These are phyloP conservation scores for Nebria ingens DNA, from an alignment of 1,140 invertebrate genomes.

Conservation along the genomic window DNA sequence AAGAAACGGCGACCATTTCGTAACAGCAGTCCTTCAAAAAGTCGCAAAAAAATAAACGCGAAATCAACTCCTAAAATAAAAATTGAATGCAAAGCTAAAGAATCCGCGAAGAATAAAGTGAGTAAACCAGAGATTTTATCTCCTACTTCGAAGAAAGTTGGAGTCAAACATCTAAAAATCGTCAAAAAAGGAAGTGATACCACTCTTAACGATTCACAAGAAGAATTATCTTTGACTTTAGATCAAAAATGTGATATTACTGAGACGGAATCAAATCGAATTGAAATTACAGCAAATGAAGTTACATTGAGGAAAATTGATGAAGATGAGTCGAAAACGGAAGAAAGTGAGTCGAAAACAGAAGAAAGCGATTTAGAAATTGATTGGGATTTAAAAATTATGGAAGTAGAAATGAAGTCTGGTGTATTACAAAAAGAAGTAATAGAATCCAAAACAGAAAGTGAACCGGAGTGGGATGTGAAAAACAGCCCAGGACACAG, in stretches of 20 bases:
- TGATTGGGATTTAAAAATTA: too few relatives aligned
- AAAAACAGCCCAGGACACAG: constrained; percentile 27
- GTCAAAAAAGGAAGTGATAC: not conserved
- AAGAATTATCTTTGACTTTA: not conserved
- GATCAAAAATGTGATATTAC: not conserved
- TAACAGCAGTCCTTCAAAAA: constrained; percentile 1
- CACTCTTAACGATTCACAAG: not conserved
- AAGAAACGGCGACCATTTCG: constrained; percentile 3
- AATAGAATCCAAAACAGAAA: not conserved
- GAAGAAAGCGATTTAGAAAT: too few relatives aligned
- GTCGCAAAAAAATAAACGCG: constrained; percentile 8
- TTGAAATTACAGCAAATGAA: too few relatives aligned
- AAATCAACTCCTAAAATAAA: constrained; percentile 11
- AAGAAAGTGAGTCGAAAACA: not conserved
- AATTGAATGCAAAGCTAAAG: constrained; percentile 11
- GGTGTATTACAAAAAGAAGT: not conserved
- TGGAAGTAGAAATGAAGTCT: not conserved
- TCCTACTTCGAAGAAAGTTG: not conserved
- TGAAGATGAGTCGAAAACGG: too few relatives aligned
- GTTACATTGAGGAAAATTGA: too few relatives aligned
- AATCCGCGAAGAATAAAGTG: not conserved
- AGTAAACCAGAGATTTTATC: not conserved
- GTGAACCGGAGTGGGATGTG: constrained; percentile 21
- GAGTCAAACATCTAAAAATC: not conserved
- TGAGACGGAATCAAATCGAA: not conserved